phyloP scores from a whole-genome alignment of 2,113 vertebrate species.

The Phalacrocorax brasilianus region DNA sequence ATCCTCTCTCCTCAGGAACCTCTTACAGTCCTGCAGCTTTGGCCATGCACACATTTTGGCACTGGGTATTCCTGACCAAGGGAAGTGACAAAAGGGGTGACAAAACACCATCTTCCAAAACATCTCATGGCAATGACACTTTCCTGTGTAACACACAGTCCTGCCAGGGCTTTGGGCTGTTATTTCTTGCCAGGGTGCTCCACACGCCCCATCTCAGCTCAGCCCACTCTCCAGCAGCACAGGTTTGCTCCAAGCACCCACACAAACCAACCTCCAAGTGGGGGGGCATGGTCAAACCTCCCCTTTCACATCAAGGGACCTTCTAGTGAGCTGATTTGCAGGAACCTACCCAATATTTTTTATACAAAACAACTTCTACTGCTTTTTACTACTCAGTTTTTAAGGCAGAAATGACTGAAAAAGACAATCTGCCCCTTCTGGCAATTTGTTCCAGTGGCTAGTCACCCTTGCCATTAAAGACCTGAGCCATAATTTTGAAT shows the following conservation, averaged over 20 bases:
- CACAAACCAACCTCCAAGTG: not conserved
- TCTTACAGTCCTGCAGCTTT: not conserved
- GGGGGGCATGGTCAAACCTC: not conserved
- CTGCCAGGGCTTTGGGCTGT: not conserved
- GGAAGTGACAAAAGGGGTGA: not conserved
- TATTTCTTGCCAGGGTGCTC: not conserved
- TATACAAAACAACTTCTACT: not conserved
- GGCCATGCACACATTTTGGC: accelerated
- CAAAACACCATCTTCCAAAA: not conserved
- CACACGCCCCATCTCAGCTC: not conserved
- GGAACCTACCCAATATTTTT: not conserved
- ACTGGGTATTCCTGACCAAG: not conserved
- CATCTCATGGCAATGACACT: not conserved
- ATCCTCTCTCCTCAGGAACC: not conserved
- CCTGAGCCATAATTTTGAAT: not conserved
- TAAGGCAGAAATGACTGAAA: not conserved
- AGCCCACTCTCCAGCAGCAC: not conserved
- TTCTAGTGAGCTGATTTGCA: not conserved
- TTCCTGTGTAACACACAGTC: not conserved
- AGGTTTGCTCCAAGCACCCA: accelerated
- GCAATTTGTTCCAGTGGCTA: not conserved
- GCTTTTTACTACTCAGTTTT: not conserved
- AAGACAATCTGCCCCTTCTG: not conserved
- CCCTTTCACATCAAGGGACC: not conserved
- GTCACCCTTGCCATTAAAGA: not conserved